Conservation (phyloP, 1,140 invertebrate species). For the Drosophila mayri region DNA sequence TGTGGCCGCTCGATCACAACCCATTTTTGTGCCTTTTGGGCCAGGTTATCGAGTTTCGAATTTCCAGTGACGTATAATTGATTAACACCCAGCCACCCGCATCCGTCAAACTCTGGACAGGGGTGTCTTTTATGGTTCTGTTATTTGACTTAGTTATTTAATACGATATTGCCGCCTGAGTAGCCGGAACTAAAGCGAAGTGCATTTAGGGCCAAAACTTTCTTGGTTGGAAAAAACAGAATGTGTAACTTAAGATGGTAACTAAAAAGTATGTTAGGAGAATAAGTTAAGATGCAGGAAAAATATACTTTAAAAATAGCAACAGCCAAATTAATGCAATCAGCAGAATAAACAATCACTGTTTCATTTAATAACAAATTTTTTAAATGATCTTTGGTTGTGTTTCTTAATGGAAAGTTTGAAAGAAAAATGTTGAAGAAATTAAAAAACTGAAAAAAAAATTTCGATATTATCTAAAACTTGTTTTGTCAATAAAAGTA, state of each 20-base stretch:
- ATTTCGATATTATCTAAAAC: no score
- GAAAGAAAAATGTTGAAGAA: no score
- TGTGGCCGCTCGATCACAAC: slow-evolving; percentile 33
- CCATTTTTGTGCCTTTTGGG: slow-evolving; percentile 9
- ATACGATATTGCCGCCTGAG: slow-evolving; percentile 58
- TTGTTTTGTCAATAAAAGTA: no score
- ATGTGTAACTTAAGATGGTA: background rate
- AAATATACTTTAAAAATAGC: no score
- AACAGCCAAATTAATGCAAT: no score
- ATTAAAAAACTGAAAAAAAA: no score
- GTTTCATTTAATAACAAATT: no score
- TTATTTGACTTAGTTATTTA: slow-evolving; percentile 75
- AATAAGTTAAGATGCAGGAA: background rate
- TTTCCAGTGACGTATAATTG: slow-evolving; percentile 66
- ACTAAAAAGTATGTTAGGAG: background rate
- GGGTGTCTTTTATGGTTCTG: slow-evolving; percentile 54
- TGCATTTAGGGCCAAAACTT: slow-evolving; percentile 27
- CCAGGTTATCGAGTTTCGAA: slow-evolving; percentile 16
- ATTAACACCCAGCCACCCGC: slow-evolving; percentile 40
- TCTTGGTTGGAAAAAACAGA: slow-evolving; percentile 9
- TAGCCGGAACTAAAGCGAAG: slow-evolving; percentile 72
- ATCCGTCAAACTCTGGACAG: background rate
- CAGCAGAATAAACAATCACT: no score
- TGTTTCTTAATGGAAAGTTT: no score
- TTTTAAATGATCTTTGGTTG: no score